Base-by-base conservation (phyloP, 2,888 invertebrate species). In the Macrosiphum euphorbiae region DNA sequence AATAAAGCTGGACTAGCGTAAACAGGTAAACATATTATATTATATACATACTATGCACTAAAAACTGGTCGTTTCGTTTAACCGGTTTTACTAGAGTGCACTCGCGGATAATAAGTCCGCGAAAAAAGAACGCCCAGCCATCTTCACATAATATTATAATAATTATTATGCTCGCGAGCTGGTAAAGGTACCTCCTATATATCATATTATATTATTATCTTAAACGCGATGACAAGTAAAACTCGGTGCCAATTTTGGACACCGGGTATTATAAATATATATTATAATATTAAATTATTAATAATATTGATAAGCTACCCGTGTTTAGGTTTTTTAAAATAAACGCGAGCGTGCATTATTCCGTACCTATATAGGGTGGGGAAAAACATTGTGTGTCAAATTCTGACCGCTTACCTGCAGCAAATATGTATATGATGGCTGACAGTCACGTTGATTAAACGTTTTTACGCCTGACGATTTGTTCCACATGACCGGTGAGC, bases 401-500 rank as follows among this genome's bases (percentile, higher is more conserved):
- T 89, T 89, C 58, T 58, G 84, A 90, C n/a, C 84, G 89, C 89
- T 93, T 89, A 93, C 93, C 93, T 47, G 93, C 84, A 90, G 35
- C 20, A 35, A 78, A 89, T 84, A 52, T 88, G 50, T 44, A 52
- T 92, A 67, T 41, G 88, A 88, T 78, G 85, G 89, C 93, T 84
- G 89, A 89, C 85, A 67, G 58, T 93, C 93, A 89, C 89, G 93
- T 93, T 58, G 93, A 93, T 93, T 93, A 47, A 93, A 93, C 89
- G 93, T 89, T 93, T 93, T 93, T 93, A 90, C 93, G 89, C 93
- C 55, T n/a, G 89, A 78, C 93, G 84, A 93, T 93, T 89, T 55
- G 93, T 93, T 93, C 93, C 93, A 93, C 93, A 93, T 93, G 93
- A 93, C 89, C 89, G 84, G 58, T n/a, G 55, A 93, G 89, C 93